These are phyloP conservation scores for Serripes groenlandicus DNA, from an alignment of 2,888 invertebrate genomes.

Conservation along the genomic window DNA sequence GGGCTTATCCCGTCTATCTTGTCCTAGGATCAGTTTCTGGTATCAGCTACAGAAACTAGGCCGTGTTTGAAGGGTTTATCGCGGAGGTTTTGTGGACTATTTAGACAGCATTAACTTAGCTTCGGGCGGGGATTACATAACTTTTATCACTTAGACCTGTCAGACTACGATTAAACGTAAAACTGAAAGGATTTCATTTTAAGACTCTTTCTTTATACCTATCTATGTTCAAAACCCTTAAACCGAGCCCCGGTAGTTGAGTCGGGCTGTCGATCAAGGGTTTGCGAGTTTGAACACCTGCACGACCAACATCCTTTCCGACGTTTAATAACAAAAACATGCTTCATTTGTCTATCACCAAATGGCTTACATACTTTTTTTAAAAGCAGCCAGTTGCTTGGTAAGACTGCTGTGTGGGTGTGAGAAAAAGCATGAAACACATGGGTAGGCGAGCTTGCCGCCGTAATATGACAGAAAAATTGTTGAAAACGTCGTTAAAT, in stretches of 20 bases:
- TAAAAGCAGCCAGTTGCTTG: background rate
- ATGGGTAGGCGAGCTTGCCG: background rate
- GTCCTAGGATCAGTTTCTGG: background rate
- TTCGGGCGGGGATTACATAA: slow-evolving; percentile 66
- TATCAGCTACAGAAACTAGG: slow-evolving; percentile 34
- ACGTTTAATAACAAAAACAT: no score
- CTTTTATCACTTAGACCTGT: slow-evolving; percentile 68
- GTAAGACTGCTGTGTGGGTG: background rate
- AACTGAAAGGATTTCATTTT: slow-evolving; percentile 36
- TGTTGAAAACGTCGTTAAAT: no score
- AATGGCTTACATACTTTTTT: background rate
- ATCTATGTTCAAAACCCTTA: no score
- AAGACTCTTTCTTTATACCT: no score
- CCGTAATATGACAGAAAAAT: no score
- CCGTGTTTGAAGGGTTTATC: slow-evolving; percentile 58
- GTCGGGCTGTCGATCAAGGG: no score
- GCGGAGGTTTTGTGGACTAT: slow-evolving; percentile 51
- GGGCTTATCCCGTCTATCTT: background rate
- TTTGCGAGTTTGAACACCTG: no score
- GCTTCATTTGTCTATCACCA: no score
- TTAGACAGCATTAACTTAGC: slow-evolving; percentile 55
- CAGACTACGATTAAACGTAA: slow-evolving; percentile 49
- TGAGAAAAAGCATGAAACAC: background rate
- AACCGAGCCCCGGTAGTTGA: no score
- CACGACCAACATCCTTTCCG: no score